Evolutionary conservation across 2,888 invertebrate species (phyloP).

Genomic region (Papilio demoleus): DNA sequence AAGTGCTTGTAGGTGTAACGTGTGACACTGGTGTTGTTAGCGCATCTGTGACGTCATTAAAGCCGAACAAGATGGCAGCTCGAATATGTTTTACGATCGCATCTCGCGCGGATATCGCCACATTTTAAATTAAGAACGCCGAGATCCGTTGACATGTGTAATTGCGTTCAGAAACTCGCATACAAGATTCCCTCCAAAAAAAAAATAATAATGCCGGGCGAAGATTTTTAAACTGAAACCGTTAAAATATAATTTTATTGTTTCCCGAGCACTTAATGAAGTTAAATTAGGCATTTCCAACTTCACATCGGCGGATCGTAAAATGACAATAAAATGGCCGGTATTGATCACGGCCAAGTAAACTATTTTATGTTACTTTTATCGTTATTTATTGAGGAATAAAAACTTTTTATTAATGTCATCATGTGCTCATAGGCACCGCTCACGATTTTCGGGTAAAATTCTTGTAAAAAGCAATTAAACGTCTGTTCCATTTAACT

Average conservation of each 20-base stretch:
- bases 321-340: slow-evolving; percentile 75
- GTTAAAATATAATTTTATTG: slow-evolving; percentile 76
- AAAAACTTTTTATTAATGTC: slow-evolving; percentile 77
- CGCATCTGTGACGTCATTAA: slow-evolving; percentile 21
- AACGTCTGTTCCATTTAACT: slow-evolving; percentile 43
- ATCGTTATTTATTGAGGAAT: slow-evolving; percentile 80
- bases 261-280: slow-evolving; percentile 75
- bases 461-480: slow-evolving; percentile 43
- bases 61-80: slow-evolving; percentile 33
- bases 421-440: slow-evolving; percentile 63
- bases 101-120: slow-evolving; percentile 24
- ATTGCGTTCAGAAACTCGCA: slow-evolving; percentile 50
- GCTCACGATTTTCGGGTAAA: slow-evolving; percentile 46
- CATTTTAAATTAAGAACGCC: slow-evolving; percentile 36
- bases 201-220: slow-evolving; percentile 37
- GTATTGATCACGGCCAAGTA: slow-evolving; percentile 76
- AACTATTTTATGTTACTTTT: slow-evolving; percentile 81
- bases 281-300: slow-evolving; percentile 77
- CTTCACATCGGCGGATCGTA: slow-evolving; percentile 72
- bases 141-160: slow-evolving; percentile 45
- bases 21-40: neutral
- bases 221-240: slow-evolving; percentile 43
- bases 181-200: slow-evolving; percentile 51
- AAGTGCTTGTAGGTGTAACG: neutral
- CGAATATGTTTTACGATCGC: slow-evolving; percentile 34